Evolutionary conservation across 1,140 invertebrate species (phyloP), one percentile per base, ranked within the genome.

Genomic region (Melanaphis sacchari): DNA sequence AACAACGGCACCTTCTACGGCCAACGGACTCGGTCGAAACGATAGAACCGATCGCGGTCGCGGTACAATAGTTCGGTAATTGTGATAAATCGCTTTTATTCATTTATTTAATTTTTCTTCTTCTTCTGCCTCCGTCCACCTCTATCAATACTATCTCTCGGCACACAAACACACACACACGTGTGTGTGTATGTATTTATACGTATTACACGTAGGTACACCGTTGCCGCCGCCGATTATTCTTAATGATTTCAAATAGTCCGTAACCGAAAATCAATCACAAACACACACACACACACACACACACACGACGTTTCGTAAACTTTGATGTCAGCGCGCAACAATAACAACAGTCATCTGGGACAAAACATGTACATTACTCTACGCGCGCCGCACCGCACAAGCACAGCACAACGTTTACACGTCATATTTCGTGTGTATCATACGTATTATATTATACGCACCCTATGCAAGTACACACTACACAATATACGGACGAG

Each of bases 61-160:
- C 85, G 36, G 52, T 40, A 90, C 89, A 90, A 90, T 90, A 90
- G 89, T 90, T 41, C 89, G 38, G 54, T 90, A 90, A 90, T 90
- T 90, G 89, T 90, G 89, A 90, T 90, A 90, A 90, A 90, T 90
- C 89, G 89, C 38, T 90, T 90, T 90, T 90, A 90, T 90, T 90
- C 59, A 90, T 90, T 90, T 90, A 26, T 88, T 90, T 59, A 26
- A 40, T 59, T 22, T 36, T 88, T 49, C 46, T 36, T 88, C n/a
- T 46, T 49, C 46, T 22, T 36, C 43, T 38, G 31, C 46, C 85
- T 88, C 85, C 31, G 85, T n/a, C 26, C 18, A 43, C n/a, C 36
- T 24, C 8, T 49, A 49, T 49, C 46, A n/a, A n/a, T 82, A 40
- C 59, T 66, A 24, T 24, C 38, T 40, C 36, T 40, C 81, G 5